Percentiles rank a stretch among this genome's conserved stretches.
Conservation (phyloP, 2,888 invertebrate species). For the Odontomyia ornata region DNA sequence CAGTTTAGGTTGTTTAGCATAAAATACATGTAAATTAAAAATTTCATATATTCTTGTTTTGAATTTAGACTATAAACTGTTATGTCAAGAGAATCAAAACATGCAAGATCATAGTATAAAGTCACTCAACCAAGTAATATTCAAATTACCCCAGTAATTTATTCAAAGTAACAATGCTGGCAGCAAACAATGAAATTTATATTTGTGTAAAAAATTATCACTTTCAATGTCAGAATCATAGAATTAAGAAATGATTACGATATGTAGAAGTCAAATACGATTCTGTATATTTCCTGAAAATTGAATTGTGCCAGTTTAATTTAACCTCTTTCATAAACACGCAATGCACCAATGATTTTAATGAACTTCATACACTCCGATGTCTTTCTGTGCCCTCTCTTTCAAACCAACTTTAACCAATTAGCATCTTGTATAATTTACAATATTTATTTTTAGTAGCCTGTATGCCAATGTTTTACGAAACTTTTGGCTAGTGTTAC, state of each 20-base stretch:
- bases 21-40: no score
- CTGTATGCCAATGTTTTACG: background rate
- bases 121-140: background rate
- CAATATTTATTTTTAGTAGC: background rate
- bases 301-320: background rate
- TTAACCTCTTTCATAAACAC: background rate
- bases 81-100: no score
- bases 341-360: constrained; percentile 9
- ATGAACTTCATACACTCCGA: constrained; percentile 16
- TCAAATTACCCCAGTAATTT: background rate
- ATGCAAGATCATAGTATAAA: no score
- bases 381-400: constrained; percentile 22
- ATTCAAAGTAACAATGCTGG: background rate
- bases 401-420: constrained; percentile 2
- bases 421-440: background rate
- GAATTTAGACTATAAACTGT: no score
- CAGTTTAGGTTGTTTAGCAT: no score
- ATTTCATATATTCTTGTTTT: no score
- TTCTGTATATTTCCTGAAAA: background rate
- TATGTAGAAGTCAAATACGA: background rate
- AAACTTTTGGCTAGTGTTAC: background rate
- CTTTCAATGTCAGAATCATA: constrained; percentile 49
- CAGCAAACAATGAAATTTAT: constrained; percentile 44
- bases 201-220: constrained; percentile 47
- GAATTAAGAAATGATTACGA: background rate